These are phyloP conservation scores for Oegoconia quadripuncta DNA, from an alignment of 2,888 invertebrate species.

Conservation along the genomic window DNA sequence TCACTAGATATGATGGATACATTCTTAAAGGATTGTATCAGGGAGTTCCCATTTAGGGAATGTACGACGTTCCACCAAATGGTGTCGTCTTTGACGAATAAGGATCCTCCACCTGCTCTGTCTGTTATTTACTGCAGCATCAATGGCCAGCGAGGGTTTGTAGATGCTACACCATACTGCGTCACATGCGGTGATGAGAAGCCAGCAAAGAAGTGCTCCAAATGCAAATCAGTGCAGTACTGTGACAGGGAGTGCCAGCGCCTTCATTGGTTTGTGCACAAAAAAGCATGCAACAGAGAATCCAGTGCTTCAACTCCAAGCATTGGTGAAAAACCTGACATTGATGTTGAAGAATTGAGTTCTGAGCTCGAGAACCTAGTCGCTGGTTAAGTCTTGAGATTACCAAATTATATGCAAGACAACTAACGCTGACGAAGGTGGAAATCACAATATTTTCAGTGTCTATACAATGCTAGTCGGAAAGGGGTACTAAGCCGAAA, in stretches of 20 bases:
- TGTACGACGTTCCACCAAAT: slow-evolving; percentile 93
- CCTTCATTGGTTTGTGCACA: slow-evolving; percentile 94
- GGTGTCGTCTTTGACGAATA: slow-evolving; percentile 86
- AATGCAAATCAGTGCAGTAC: slow-evolving; percentile 95
- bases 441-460: no score
- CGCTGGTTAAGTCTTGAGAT: slow-evolving; percentile 43
- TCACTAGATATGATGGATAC: slow-evolving; percentile 82
- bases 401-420: slow-evolving; percentile 1
- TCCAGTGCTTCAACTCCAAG: slow-evolving; percentile 55
- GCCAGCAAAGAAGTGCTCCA: slow-evolving; percentile 95
- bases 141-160: slow-evolving; percentile 92
- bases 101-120: slow-evolving; percentile 85
- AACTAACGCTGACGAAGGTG: no score
- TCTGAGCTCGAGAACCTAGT: slow-evolving; percentile 74
- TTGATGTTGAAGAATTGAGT: slow-evolving; percentile 71
- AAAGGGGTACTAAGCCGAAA: no score
- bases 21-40: slow-evolving; percentile 90
- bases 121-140: slow-evolving; percentile 88
- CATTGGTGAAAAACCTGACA: slow-evolving; percentile 39
- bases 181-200: slow-evolving; percentile 93
- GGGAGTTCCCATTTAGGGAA: slow-evolving; percentile 94
- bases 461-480: no score
- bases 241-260: slow-evolving; percentile 97
- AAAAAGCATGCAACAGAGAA: slow-evolving; percentile 88
- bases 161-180: slow-evolving; percentile 84